Evolutionary conservation across 2,113 vertebrate genomes (phyloP).

Genomic region (Hippocampus barbouri): DNA sequence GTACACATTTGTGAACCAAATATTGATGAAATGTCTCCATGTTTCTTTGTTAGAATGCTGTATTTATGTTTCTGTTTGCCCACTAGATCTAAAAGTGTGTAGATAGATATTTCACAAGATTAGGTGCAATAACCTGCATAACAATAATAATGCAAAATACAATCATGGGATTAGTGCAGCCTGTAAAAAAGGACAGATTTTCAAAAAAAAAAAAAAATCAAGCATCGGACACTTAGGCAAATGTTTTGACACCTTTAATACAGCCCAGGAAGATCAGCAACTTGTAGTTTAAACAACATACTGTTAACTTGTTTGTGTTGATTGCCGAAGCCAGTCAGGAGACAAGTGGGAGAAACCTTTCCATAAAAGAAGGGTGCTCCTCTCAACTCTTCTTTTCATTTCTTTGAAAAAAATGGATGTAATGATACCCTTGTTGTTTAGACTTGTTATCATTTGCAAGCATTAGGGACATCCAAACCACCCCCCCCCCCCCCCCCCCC

Average conservation of each 20-base stretch:
- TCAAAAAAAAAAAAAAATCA: too few species aligned
- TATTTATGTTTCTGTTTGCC: conserved; percentile 22
- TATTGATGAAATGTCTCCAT: not conserved
- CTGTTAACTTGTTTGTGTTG: not conserved
- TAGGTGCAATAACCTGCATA: too few species aligned
- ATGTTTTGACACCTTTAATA: too few species aligned
- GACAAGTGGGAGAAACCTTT: not conserved
- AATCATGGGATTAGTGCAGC: too few species aligned
- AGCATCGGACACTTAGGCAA: too few species aligned
- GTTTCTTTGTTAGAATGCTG: conserved; percentile 17
- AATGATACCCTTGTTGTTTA: not conserved
- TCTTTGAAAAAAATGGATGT: not conserved
- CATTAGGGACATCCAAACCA: not conserved
- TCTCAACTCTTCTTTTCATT: not conserved
- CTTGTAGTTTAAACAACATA: too few species aligned
- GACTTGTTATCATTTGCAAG: not conserved
- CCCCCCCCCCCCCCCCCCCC: too few species aligned
- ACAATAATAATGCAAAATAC: too few species aligned
- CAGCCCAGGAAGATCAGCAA: too few species aligned
- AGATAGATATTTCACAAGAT: too few species aligned
- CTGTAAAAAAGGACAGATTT: too few species aligned
- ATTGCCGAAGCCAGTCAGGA: not conserved
- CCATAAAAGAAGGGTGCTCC: not conserved
- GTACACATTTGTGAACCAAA: not conserved
- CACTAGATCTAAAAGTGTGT: not conserved